Base-by-base conservation (phyloP, 2,113 vertebrate genomes). In the Amphiprion percula region DNA sequence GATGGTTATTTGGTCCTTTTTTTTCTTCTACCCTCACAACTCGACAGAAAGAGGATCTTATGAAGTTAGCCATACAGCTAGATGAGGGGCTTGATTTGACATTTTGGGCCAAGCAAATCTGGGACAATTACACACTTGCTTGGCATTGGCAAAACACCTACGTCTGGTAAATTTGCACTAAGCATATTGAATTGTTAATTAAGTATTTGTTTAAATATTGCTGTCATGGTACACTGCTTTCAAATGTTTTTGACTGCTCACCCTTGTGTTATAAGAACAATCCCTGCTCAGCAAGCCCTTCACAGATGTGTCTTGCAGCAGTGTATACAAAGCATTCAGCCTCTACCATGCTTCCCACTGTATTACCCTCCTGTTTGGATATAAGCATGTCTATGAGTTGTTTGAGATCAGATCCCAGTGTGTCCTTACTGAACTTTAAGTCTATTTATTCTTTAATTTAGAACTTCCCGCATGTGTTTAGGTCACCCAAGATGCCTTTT, bases 401-500 rank as follows among this genome's bases (percentile, higher is more conserved):
- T 72, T 70, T 17, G 41, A 44, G 46, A 26, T 77, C 21, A 39
- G 55, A 59, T 68, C 33, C 28, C 39, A 49, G 10, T 68, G 2
- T 66, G 8, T 61, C 26, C n/a, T 37, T 46, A 26, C 33, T 60
- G 62, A 63, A 63, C 79, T 71, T 69, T 30, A 44, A 30, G 44
- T 61, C 15, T 30, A 44, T 52, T 70, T 50, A 56, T 71, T 67
- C 65, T 55, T 37, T 56, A 15, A 66, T 49, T 68, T 46, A 74
- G 14, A 72, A 41, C 74, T 61, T 68, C 61, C 53, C 41, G 11
- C 56, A 54, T 60, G 59, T 74, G 21, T 68, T 55, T 54, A 50
- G 50, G 65, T 79, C 49, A 59, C 80, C 49, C 62, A 53, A 62
- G 47, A 72, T 77, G 21, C 64, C 41, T 56, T 64, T 79, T 49